Evolutionary conservation across 2,888 invertebrate species (phyloP), one percentile per base, ranked within the genome.

Genomic region (Miltochrista miniata): DNA sequence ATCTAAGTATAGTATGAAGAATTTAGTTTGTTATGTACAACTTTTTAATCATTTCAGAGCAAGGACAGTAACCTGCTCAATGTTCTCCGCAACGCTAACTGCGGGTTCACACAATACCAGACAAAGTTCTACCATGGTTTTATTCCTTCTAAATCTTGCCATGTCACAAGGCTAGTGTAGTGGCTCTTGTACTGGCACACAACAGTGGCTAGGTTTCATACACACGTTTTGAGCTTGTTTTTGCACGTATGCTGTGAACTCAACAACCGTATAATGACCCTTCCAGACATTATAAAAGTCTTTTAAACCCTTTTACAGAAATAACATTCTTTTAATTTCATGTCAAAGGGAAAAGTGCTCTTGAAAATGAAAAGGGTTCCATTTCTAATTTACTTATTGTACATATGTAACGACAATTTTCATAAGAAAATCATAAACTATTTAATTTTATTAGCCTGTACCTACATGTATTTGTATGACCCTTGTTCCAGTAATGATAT

Each of bases 211-310:
- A 58, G 55, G 57, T 66, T 66, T 68, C 65, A 63, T 68, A 61
- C 56, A 46, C 56, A 69, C 75, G 72, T 78, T 77, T 76, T 66
- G 68, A 79, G 72, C 76, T 81, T 79, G 74, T 83, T 81, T 83
- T 79, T 81, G 76, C 79, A 83, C 84, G 81, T 80, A 70, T 84
- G 83, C 83, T 76, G 83, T 74, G 79, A 81, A 79, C 73, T 85
- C 83, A 87, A 87, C 75, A 79, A 69, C 76, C 86, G 82, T 85
- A 78, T 85, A 84, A 87, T 83, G 86, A 81, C 83, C 81, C 85
- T 85, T 81, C 70, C 77, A 75, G 76, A 18, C 81, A 83, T 85
- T 84, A 86, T 83, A 84, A 83, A 87, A 79, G 76, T 80, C 85
- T 85, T 83, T 81, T 75, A 61, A 79, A 71, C 77, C 75, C 74